A percentile compares a stretch with the other conserved stretches of the same genome.
phyloP scores from a whole-genome alignment of 2,888 invertebrate species.

The Morinoia aosen region DNA sequence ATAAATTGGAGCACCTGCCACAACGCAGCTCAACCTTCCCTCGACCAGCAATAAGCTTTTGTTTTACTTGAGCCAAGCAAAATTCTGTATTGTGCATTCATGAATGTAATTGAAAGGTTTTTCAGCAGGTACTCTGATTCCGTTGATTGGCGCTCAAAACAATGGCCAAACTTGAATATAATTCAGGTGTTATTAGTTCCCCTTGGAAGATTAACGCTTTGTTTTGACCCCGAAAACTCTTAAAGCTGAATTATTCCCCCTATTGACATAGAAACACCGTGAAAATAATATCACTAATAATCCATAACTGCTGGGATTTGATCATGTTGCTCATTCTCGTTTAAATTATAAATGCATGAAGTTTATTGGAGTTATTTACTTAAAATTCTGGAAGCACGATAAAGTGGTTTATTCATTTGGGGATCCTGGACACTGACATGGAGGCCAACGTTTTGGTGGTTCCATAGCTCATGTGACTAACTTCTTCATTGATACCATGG shows the following conservation, averaged over 20 bases:
- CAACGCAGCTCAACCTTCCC: background rate
- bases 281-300: background rate
- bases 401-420: too few species aligned
- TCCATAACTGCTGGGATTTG: background rate
- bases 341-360: background rate
- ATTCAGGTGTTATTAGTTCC: background rate
- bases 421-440: too few species aligned
- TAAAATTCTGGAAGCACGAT: background rate
- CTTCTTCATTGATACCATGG: background rate
- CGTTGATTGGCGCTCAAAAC: background rate
- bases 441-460: too few species aligned
- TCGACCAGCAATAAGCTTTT: background rate
- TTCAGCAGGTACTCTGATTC: background rate
- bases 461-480: too few species aligned
- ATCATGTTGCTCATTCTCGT: background rate
- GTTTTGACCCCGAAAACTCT: background rate
- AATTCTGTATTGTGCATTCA: background rate
- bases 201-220: background rate
- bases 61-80: background rate
- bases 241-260: background rate
- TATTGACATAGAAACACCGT: background rate
- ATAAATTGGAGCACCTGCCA: slow-evolving; percentile 1
- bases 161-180: background rate
- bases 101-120: background rate
- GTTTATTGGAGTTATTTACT: background rate